Conservation (phyloP, 1,140 invertebrate genomes). For the Drosophila gunungcola region DNA sequence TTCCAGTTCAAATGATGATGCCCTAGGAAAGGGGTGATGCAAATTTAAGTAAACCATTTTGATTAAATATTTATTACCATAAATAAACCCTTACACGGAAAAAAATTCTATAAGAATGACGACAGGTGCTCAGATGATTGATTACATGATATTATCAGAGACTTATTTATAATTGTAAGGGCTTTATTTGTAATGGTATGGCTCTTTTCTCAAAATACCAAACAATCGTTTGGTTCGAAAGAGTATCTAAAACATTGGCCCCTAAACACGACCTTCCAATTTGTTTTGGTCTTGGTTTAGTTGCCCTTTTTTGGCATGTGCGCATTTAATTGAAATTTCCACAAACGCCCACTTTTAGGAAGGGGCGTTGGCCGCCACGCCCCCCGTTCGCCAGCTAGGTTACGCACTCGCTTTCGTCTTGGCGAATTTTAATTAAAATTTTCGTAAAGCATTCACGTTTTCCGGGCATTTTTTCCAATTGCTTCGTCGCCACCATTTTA, state of each 20-base stretch:
- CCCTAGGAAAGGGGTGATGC: slow-evolving; percentile 33
- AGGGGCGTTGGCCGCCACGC: slow-evolving; percentile 28
- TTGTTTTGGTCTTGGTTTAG: slow-evolving; percentile 33
- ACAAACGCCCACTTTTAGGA: slow-evolving; percentile 56
- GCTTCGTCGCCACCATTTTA: slow-evolving; percentile 47
- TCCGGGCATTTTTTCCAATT: slow-evolving; percentile 41
- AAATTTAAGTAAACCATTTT: slow-evolving; percentile 18
- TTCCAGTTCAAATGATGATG: slow-evolving; percentile 3
- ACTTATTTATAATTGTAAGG: not conserved
- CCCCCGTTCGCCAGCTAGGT: slow-evolving; percentile 16
- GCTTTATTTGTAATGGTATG: not conserved
- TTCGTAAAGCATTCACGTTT: slow-evolving; percentile 62
- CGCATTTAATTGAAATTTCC: slow-evolving; percentile 81
- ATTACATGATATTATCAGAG: not conserved
- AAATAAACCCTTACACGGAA: not conserved
- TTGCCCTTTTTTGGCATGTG: slow-evolving; percentile 69
- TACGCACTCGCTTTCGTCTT: slow-evolving; percentile 68
- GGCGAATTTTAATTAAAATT: slow-evolving; percentile 80
- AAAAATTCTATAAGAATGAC: not conserved
- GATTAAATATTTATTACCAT: not conserved
- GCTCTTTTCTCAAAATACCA: too few relatives aligned
- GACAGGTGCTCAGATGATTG: not conserved
- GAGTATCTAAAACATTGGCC: not conserved
- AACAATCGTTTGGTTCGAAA: too few relatives aligned
- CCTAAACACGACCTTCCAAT: slow-evolving; percentile 13